Evolutionary conservation across 2,888 invertebrate species (phyloP).

Genomic region (Diarsia brunnea): DNA sequence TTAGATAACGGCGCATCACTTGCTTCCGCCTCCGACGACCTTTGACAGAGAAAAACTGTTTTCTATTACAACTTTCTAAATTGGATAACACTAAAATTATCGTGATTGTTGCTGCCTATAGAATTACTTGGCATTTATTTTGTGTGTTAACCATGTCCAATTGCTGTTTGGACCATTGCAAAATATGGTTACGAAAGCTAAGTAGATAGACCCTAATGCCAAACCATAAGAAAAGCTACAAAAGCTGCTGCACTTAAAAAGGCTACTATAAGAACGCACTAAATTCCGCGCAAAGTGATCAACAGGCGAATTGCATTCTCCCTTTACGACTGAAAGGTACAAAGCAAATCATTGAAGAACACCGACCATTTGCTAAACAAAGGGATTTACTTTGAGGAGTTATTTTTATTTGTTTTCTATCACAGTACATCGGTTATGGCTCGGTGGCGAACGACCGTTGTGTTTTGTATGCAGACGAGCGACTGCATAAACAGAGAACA

Average conservation of each 20-base stretch:
- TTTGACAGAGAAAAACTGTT: constrained; percentile 50
- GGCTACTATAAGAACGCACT: constrained; percentile 17
- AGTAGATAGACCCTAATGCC: neutral
- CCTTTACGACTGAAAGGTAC: constrained; percentile 43
- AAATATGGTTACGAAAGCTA: constrained; percentile 16
- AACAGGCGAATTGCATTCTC: constrained; percentile 31
- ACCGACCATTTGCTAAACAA: constrained; percentile 45
- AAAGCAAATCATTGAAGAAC: constrained; percentile 35
- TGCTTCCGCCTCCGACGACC: constrained; percentile 53
- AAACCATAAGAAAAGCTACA: constrained; percentile 14
- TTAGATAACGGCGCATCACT: constrained; percentile 28
- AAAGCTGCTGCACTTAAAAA: constrained; percentile 24
- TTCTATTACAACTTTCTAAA: constrained; percentile 58
- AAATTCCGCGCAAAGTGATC: constrained; percentile 24
- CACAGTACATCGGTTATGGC: constrained; percentile 51
- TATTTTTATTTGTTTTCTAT: constrained; percentile 69
- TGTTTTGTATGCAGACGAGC: constrained; percentile 76
- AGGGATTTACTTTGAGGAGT: constrained; percentile 35
- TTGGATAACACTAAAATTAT: constrained; percentile 46
- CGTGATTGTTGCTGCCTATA: constrained; percentile 36
- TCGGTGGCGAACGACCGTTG: constrained; percentile 55
- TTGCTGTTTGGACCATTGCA: constrained; percentile 19
- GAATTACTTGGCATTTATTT: constrained; percentile 36
- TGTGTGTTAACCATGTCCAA: constrained; percentile 10
- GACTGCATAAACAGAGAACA: constrained; percentile 73